phyloP scores from a whole-genome alignment of 2,888 invertebrate genomes.

The Fragum fragum region DNA sequence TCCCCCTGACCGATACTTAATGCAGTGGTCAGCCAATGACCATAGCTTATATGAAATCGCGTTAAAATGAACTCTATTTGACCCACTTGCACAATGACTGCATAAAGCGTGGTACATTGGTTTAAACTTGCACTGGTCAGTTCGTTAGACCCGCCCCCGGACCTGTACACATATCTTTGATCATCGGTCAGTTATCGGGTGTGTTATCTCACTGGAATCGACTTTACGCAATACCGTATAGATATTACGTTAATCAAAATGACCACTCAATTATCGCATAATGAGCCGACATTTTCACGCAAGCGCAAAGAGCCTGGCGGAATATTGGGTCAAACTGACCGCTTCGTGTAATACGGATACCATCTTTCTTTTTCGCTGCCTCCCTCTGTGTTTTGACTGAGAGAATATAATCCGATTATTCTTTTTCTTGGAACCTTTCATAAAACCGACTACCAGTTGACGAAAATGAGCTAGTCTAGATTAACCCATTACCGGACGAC shows the following conservation, averaged over 20 bases:
- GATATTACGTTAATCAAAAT: slow-evolving; percentile 20
- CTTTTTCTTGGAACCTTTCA: too few species aligned
- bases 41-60: slow-evolving; percentile 79
- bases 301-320: slow-evolving; percentile 21
- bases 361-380: too few species aligned
- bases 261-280: slow-evolving; percentile 36
- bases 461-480: too few species aligned
- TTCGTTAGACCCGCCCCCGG: not conserved
- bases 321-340: slow-evolving; percentile 25
- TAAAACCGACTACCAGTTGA: too few species aligned
- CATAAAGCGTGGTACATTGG: slow-evolving; percentile 71
- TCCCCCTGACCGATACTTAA: slow-evolving; percentile 59
- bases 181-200: not conserved
- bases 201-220: slow-evolving; percentile 8
- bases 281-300: slow-evolving; percentile 35
- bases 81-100: slow-evolving; percentile 81
- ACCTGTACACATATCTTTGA: not conserved
- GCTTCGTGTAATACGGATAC: not conserved
- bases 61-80: slow-evolving; percentile 76
- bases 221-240: slow-evolving; percentile 16
- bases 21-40: slow-evolving; percentile 74
- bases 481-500: too few species aligned
- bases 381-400: too few species aligned
- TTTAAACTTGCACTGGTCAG: slow-evolving; percentile 19
- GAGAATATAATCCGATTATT: too few species aligned